Conservation (phyloP, 2,888 invertebrate genomes). For the Dichetophora obliterata region DNA sequence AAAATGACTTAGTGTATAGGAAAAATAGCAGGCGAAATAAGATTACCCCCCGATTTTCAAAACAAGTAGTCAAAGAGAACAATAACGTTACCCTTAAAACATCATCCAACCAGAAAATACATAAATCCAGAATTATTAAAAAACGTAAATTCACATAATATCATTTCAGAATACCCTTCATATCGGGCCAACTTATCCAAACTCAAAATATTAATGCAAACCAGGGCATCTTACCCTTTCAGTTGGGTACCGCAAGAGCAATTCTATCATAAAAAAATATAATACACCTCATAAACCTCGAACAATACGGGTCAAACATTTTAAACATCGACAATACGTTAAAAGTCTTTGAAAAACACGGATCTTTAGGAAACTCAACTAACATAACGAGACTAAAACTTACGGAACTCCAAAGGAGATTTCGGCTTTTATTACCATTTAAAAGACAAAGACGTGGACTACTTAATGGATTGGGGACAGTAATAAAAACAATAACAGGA, state of each 20-base stretch:
- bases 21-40: conserved; percentile 42
- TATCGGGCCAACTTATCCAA: neutral
- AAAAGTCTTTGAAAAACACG: too few species aligned
- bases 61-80: conserved; percentile 35
- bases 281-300: neutral
- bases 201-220: neutral
- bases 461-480: conserved; percentile 39
- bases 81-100: conserved; percentile 38
- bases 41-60: conserved; percentile 9
- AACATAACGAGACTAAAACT: conserved; percentile 39
- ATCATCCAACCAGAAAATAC: conserved; percentile 42
- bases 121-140: conserved; percentile 40
- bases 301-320: neutral
- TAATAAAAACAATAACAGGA: conserved; percentile 46
- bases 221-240: neutral
- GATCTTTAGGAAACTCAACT: conserved; percentile 2
- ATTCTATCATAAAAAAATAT: neutral
- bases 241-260: neutral
- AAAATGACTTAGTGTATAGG: conserved; percentile 36
- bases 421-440: conserved; percentile 19
- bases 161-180: neutral
- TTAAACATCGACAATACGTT: too few species aligned
- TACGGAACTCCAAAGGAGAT: conserved; percentile 35
- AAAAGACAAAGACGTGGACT: conserved; percentile 40
- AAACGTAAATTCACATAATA: neutral